These are phyloP conservation scores for Saccopteryx leptura DNA, from an alignment of 2,113 vertebrate species.

Conservation along the genomic window DNA sequence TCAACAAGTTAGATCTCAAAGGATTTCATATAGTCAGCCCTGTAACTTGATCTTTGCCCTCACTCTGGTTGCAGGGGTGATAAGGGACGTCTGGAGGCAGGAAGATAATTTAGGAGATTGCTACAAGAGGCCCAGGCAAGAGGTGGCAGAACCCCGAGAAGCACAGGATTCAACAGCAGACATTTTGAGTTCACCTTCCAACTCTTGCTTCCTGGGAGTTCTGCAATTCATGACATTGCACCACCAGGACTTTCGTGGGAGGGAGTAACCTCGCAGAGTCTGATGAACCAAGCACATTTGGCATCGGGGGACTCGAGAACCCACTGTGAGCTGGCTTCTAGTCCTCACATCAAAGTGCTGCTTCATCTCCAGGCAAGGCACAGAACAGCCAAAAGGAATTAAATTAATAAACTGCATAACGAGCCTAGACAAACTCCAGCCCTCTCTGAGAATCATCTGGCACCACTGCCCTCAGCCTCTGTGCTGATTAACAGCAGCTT, in stretches of 20 bases:
- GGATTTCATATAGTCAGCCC: accelerated
- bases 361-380: slow-evolving; percentile 53
- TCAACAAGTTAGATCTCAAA: not conserved
- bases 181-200: not conserved
- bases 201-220: not conserved
- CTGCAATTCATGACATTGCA: not conserved
- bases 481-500: not conserved
- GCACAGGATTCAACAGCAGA: not conserved
- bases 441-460: not conserved
- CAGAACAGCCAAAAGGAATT: slow-evolving; percentile 42
- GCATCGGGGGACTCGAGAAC: not conserved
- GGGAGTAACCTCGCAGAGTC: not conserved
- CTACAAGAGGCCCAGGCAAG: not conserved
- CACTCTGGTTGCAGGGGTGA: not conserved
- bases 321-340: slow-evolving; percentile 55
- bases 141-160: not conserved
- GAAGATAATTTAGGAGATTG: no score
- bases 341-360: slow-evolving; percentile 72
- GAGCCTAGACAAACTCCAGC: not conserved
- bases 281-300: slow-evolving; percentile 33
- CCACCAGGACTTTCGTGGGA: not conserved
- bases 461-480: not conserved
- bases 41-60: not conserved
- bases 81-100: not conserved
- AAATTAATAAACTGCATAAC: slow-evolving; percentile 28